Conservation (phyloP, 2,797 vertebrate genomes). For the Morus bassanus region DNA sequence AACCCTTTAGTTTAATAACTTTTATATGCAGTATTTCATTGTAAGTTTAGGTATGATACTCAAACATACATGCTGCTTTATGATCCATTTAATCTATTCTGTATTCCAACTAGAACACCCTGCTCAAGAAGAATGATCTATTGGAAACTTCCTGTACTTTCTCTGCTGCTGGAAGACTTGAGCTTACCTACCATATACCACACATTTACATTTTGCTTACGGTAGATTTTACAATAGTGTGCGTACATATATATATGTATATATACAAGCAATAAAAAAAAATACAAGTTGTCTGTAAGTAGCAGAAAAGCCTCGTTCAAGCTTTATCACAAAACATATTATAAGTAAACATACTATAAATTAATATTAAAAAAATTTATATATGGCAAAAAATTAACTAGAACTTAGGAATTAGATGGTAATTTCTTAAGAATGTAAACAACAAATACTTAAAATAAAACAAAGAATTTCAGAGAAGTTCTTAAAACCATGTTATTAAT, state of each 20-base stretch:
- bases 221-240: not conserved
- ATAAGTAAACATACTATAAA: not conserved
- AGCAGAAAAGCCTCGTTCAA: not conserved
- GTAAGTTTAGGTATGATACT: not conserved
- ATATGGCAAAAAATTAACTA: not conserved
- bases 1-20: not conserved
- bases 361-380: not conserved
- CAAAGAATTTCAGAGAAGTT: not conserved
- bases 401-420: not conserved
- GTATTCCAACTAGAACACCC: not conserved
- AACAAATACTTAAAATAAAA: not conserved
- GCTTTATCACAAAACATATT: not conserved
- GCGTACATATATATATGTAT: no score
- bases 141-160: not conserved
- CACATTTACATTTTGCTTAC: not conserved
- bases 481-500: not conserved
- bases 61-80: not conserved
- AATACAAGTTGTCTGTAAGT: not conserved
- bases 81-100: not conserved
- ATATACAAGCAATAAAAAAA: not conserved
- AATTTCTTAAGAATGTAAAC: not conserved
- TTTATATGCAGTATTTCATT: not conserved
- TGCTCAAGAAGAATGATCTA: not conserved
- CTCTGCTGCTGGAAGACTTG: not conserved
- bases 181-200: not conserved